These are phyloP conservation scores for Oreocharis arfaki DNA, from an alignment of 2,113 vertebrate species.

Conservation along the genomic window DNA sequence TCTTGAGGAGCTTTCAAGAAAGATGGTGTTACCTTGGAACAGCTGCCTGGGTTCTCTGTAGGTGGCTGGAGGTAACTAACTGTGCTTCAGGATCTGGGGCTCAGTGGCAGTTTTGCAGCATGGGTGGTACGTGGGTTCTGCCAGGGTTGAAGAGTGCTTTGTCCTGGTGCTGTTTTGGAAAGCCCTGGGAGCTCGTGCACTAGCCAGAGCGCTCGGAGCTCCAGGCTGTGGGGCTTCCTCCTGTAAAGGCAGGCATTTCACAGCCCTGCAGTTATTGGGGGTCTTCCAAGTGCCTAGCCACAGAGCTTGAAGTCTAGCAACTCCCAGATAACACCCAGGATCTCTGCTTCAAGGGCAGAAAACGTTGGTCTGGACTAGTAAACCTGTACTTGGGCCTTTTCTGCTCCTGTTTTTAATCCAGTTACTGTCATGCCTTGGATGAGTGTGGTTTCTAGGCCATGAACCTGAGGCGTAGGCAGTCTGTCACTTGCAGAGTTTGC, in stretches of 20 bases:
- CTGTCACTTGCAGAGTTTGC: neutral
- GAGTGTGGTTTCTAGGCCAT: neutral
- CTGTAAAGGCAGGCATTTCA: neutral
- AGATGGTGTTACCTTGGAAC: neutral
- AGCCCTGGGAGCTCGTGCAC: fast-evolving
- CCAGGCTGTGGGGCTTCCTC: neutral
- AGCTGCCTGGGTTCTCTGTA: neutral
- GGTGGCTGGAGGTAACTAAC: neutral
- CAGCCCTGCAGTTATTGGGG: neutral
- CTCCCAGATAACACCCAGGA: neutral
- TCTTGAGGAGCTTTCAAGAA: neutral
- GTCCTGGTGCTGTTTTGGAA: neutral
- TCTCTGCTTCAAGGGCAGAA: neutral
- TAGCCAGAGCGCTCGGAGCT: neutral
- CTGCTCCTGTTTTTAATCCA: neutral
- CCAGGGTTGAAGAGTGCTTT: neutral
- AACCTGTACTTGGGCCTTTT: neutral
- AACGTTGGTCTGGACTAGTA: neutral
- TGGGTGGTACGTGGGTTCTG: neutral
- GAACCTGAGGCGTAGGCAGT: neutral
- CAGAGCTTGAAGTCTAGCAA: neutral
- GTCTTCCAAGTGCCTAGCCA: neutral
- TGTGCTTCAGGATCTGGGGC: neutral
- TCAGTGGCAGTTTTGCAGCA: neutral
- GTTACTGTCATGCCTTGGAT: neutral